A percentile compares a stretch with the other conserved stretches of the same genome.
These are phyloP conservation scores for Dinocampus coccinellae DNA, from an alignment of 2,888 invertebrate species.

Conservation along the genomic window DNA sequence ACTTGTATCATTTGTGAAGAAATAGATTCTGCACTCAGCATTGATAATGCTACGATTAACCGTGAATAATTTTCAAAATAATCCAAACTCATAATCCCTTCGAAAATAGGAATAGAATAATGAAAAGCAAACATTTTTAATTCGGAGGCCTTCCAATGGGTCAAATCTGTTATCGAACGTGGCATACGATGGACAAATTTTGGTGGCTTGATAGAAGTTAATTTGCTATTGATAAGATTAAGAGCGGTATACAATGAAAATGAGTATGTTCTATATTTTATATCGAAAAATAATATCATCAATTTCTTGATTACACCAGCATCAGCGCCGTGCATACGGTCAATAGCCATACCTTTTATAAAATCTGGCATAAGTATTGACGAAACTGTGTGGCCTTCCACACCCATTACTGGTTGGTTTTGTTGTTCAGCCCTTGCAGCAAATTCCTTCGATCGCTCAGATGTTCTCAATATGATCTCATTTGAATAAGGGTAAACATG, in stretches of 20 bases:
- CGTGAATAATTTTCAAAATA: constrained; percentile 32
- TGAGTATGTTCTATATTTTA: too few relatives aligned
- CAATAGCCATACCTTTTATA: constrained; percentile 29
- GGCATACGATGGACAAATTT: constrained; percentile 39
- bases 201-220: constrained; percentile 34
- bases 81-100: constrained; percentile 34
- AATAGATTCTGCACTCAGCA: constrained; percentile 31
- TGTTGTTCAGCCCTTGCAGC: neutral
- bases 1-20: constrained; percentile 9
- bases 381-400: constrained; percentile 37
- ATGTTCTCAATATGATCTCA: constrained; percentile 24
- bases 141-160: constrained; percentile 40
- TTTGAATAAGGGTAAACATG: constrained; percentile 32
- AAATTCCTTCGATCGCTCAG: too few relatives aligned
- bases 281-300: too few relatives aligned
- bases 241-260: neutral
- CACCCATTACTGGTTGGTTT: constrained; percentile 26
- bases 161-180: constrained; percentile 29
- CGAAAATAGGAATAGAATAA: constrained; percentile 34
- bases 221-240: constrained; percentile 24
- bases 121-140: constrained; percentile 38
- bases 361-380: constrained; percentile 38
- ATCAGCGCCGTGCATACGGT: constrained; percentile 36
- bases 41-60: constrained; percentile 23
- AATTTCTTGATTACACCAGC: constrained; percentile 29